Conservation (phyloP, 2,113 vertebrate genomes). For the Psittacula cyanocephala region DNA sequence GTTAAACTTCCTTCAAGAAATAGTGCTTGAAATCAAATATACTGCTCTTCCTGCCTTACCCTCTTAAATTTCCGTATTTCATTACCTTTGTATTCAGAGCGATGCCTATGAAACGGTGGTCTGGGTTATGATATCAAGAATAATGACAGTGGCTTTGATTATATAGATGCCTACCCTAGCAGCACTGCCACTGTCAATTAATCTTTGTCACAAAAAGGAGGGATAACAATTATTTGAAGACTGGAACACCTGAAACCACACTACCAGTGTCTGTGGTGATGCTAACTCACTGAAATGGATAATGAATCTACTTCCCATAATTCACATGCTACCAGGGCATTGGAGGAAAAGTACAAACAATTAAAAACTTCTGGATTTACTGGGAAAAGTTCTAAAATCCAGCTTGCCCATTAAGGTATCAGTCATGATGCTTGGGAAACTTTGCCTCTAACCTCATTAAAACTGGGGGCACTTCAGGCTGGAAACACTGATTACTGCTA, state of each 20-base stretch:
- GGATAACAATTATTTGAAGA: not conserved
- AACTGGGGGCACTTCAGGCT: not conserved
- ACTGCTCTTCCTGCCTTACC: not conserved
- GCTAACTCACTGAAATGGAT: slow-evolving; percentile 11
- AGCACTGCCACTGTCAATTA: not conserved
- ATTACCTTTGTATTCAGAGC: slow-evolving; percentile 3
- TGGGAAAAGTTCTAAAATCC: not conserved
- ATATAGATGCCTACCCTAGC: slow-evolving; percentile 4
- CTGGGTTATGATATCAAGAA: slow-evolving; percentile 2
- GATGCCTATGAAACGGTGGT: not conserved
- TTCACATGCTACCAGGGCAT: not conserved
- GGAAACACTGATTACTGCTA: not conserved
- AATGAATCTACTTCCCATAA: slow-evolving; percentile 14
- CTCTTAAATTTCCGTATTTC: not conserved
- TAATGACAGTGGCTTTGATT: slow-evolving; percentile 21
- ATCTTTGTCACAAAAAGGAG: slow-evolving; percentile 30
- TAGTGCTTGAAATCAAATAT: not conserved
- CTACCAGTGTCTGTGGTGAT: not conserved
- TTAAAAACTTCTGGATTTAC: not conserved
- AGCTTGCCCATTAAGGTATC: not conserved
- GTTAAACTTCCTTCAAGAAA: slow-evolving; percentile 26
- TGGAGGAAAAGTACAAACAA: not conserved
- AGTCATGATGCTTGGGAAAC: not conserved
- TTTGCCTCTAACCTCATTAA: not conserved
- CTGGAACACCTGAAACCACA: slow-evolving; percentile 23